phyloP scores from a whole-genome alignment of 2,888 invertebrate genomes.

The Baronia brevicornis region DNA sequence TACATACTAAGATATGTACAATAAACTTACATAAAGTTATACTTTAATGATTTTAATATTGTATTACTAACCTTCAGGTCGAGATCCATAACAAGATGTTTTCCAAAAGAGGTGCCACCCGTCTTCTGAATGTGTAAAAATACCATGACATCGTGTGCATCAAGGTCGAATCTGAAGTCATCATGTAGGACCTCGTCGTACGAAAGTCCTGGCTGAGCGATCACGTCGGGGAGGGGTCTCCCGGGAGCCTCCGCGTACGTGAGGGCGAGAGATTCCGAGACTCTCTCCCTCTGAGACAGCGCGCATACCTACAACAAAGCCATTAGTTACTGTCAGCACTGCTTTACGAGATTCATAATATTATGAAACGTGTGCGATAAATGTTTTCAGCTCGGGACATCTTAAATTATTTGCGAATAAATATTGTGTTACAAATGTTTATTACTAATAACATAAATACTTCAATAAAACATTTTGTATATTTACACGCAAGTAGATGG shows the following conservation, averaged over 20 bases:
- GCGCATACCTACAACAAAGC: constrained; percentile 79
- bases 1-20: too few relatives aligned
- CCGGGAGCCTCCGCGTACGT: constrained; percentile 71
- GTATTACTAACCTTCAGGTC: constrained; percentile 82
- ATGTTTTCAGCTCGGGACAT: too few relatives aligned
- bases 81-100: constrained; percentile 95
- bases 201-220: constrained; percentile 81
- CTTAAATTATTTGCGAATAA: too few relatives aligned
- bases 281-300: constrained; percentile 79
- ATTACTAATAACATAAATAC: too few relatives aligned
- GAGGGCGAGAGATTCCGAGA: constrained; percentile 69
- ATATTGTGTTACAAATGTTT: too few relatives aligned
- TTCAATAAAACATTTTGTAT: too few relatives aligned
- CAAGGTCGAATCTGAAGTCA: constrained; percentile 91
- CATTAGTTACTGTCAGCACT: constrained; percentile 4
- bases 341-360: constrained; percentile 8
- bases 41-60: too few relatives aligned
- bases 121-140: constrained; percentile 99
- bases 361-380: constrained; percentile 10
- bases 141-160: constrained; percentile 97
- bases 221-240: constrained; percentile 67
- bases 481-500: too few relatives aligned
- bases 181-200: constrained; percentile 92
- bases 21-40: too few relatives aligned
- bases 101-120: constrained; percentile 97